A percentile compares a stretch with the other conserved stretches of the same genome.
Conservation (phyloP, 92 coral and sea anemone species). For the Porites lobata region DNA sequence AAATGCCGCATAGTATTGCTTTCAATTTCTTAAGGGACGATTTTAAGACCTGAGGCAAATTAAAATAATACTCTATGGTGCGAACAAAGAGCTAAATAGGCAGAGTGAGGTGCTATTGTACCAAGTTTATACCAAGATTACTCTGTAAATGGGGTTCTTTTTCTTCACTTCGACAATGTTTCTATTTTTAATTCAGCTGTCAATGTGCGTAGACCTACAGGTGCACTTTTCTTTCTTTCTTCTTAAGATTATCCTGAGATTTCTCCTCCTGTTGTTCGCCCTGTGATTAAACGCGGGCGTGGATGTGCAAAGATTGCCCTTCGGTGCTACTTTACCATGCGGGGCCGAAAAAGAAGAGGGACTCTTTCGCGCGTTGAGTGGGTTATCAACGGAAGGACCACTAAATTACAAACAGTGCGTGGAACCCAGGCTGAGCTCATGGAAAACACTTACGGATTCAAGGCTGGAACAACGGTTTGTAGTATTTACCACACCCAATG, state of each 20-base stretch:
- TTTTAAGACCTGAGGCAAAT: too few relatives aligned
- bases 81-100: too few relatives aligned
- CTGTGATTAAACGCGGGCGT: slow-evolving; percentile 64
- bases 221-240: neutral
- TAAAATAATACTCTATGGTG: too few relatives aligned
- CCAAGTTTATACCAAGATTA: too few relatives aligned
- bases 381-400: slow-evolving; percentile 67
- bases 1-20: too few relatives aligned
- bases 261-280: slow-evolving; percentile 73
- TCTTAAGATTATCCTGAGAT: slow-evolving; percentile 76
- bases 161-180: too few relatives aligned
- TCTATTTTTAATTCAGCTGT: too few relatives aligned
- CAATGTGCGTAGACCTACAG: neutral
- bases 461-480: slow-evolving; percentile 91
- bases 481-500: too few relatives aligned
- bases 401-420: slow-evolving; percentile 55
- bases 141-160: too few relatives aligned
- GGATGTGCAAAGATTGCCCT: slow-evolving; percentile 71
- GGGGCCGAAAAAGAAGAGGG: slow-evolving; percentile 57
- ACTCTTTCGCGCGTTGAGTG: slow-evolving; percentile 72
- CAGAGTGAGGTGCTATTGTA: too few relatives aligned
- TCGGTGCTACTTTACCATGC: slow-evolving; percentile 79
- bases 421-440: slow-evolving; percentile 69
- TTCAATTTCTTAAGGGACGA: too few relatives aligned
- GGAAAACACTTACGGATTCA: slow-evolving; percentile 80